A percentile compares a stretch with the other conserved stretches of the same genome.
phyloP scores from a whole-genome alignment of 2,797 vertebrate genomes.

The Pyrrhura leucotis region DNA sequence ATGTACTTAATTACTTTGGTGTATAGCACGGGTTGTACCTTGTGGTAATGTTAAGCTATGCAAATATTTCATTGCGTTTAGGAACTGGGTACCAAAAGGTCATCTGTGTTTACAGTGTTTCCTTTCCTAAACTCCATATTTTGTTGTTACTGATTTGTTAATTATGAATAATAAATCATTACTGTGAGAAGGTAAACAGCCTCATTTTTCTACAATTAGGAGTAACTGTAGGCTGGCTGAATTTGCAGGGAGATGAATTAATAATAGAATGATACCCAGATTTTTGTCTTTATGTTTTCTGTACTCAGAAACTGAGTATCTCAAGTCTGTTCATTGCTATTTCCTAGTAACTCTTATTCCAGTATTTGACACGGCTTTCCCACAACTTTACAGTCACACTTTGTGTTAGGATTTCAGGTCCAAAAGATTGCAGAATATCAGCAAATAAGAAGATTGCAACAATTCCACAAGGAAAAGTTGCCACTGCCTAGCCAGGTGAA shows the following conservation, averaged over 20 bases:
- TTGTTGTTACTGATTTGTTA: neutral
- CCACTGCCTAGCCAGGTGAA: neutral
- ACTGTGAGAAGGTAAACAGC: neutral
- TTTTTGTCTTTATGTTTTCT: neutral
- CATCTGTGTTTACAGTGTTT: neutral
- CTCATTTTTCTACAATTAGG: neutral
- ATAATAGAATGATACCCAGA: neutral
- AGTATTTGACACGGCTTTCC: neutral
- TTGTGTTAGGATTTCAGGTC: neutral
- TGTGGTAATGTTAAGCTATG: neutral
- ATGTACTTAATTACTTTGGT: neutral
- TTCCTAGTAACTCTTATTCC: neutral
- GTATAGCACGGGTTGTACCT: neutral
- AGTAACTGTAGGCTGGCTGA: neutral
- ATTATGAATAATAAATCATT: neutral
- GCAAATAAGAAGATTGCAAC: neutral
- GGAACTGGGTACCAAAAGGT: neutral
- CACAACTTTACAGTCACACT: neutral
- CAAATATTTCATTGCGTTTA: neutral
- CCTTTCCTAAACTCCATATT: neutral
- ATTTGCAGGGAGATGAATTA: neutral
- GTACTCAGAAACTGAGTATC: neutral
- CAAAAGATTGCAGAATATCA: neutral
- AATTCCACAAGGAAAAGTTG: neutral
- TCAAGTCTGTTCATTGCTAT: neutral